Conservation (phyloP, 2,888 invertebrate genomes). For the Entomobrya proxima region DNA sequence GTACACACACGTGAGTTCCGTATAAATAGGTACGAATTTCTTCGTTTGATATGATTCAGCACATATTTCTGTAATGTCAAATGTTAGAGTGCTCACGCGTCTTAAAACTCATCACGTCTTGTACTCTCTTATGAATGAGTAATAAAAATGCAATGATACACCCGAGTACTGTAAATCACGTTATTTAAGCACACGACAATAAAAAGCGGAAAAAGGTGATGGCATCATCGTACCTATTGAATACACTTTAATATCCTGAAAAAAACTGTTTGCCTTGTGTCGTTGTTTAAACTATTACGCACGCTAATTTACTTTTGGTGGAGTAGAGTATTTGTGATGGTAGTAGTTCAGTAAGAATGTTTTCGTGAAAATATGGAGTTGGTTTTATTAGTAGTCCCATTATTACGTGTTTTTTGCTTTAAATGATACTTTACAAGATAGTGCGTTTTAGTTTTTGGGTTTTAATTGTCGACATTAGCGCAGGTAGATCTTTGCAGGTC, state of each 20-base stretch:
- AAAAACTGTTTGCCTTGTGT: slow-evolving; percentile 7
- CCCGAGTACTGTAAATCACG: slow-evolving; percentile 31
- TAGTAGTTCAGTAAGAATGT: neutral
- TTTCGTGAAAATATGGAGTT: neutral
- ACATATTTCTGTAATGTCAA: neutral
- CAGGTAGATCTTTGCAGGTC: slow-evolving; percentile 26
- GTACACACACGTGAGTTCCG: neutral
- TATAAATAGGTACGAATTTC: neutral
- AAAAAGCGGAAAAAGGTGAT: slow-evolving; percentile 31
- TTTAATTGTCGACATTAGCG: neutral
- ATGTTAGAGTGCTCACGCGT: neutral
- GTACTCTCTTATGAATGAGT: neutral
- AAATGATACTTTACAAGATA: slow-evolving; percentile 27
- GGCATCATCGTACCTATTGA: neutral
- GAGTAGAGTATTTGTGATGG: slow-evolving; percentile 19
- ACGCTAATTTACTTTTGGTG: slow-evolving; percentile 61
- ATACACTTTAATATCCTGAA: neutral
- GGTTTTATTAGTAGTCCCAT: neutral
- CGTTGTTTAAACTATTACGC: slow-evolving; percentile 53
- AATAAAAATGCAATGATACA: slow-evolving; percentile 7
- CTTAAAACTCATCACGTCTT: neutral
- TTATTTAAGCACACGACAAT: slow-evolving; percentile 14
- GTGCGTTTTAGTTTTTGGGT: neutral
- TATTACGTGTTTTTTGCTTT: slow-evolving; percentile 35
- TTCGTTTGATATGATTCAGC: neutral